Evolutionary conservation across 2,113 vertebrate genomes (phyloP), one percentile per base, ranked within the genome.

Genomic region (Myiagra hebetior): DNA sequence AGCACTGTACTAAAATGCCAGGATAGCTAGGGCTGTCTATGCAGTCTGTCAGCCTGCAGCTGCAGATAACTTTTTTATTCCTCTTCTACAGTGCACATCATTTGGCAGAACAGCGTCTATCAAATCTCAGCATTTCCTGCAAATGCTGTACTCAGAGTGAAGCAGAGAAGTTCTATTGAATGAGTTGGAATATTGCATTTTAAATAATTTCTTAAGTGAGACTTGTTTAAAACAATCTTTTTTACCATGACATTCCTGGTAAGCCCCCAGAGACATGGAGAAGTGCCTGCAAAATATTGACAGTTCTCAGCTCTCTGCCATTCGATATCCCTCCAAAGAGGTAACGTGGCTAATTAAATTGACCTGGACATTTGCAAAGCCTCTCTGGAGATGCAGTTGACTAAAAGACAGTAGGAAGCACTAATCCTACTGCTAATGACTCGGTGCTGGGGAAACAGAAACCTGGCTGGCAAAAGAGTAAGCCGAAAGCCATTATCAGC

Each of bases 31-130:
- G 28, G 28, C 42, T 86, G 73, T 11, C 46, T 56, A 4, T 14
- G 37, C 44, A 86, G 63, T 9, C 57, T 88, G 67, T 37, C 79
- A 86, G 68, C 42, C 73, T 89, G 80, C 79, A 95, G 55, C 83
- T 74, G 53, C 41, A 91, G 89, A 80, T 73, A 89, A 74, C 55
- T 89, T 86, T 89, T 68, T 73, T 65, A 9, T 55, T 91, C 31
- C 27, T 75, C 33, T 60, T 74, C n/a, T 59, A 13, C 37, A 50
- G 37, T 28, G 41, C 56, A 82, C 37, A 87, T 52, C 6, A 82
- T 68, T 52, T 79, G 57, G 68, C 65, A 79, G 70, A 92, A 90
- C 5, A 72, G 14, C 8, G 10, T n/a, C 59, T 69, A 31, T n/a
- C 10, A 53, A 73, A 73, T 33, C n/a, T 57, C 55, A 88, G 39